These are phyloP conservation scores for Rhagoletis pomonella DNA, from an alignment of 1,140 invertebrate species.

Conservation along the genomic window DNA sequence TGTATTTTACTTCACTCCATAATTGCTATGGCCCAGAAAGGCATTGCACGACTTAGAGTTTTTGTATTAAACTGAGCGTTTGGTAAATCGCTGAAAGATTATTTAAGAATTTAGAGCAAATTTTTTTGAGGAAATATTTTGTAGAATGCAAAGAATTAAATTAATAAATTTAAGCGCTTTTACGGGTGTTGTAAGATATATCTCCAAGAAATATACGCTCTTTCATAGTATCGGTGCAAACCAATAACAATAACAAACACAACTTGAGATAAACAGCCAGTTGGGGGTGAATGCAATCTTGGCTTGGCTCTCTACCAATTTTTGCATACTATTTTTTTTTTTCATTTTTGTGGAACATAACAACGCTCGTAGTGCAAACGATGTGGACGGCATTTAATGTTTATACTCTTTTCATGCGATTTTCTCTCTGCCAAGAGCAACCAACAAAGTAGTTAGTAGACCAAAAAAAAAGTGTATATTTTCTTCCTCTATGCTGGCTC, in stretches of 20 bases:
- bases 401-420: too few species aligned
- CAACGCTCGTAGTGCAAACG: background rate
- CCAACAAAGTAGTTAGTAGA: too few species aligned
- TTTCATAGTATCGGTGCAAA: background rate
- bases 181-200: too few species aligned
- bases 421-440: too few species aligned
- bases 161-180: too few species aligned
- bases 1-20: constrained; percentile 12
- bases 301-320: background rate
- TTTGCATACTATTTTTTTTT: background rate
- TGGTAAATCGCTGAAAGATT: background rate
- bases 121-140: background rate
- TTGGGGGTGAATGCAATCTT: background rate
- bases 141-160: background rate
- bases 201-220: too few species aligned
- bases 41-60: constrained; percentile 21
- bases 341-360: background rate
- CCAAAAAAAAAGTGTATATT: too few species aligned
- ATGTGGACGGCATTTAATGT: background rate
- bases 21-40: constrained; percentile 44
- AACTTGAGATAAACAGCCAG: background rate
- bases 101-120: constrained; percentile 33
- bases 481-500: background rate
- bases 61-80: background rate
- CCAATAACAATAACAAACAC: background rate